These are phyloP conservation scores for Anthrax anthrax DNA, from an alignment of 2,888 invertebrate species.

Conservation along the genomic window DNA sequence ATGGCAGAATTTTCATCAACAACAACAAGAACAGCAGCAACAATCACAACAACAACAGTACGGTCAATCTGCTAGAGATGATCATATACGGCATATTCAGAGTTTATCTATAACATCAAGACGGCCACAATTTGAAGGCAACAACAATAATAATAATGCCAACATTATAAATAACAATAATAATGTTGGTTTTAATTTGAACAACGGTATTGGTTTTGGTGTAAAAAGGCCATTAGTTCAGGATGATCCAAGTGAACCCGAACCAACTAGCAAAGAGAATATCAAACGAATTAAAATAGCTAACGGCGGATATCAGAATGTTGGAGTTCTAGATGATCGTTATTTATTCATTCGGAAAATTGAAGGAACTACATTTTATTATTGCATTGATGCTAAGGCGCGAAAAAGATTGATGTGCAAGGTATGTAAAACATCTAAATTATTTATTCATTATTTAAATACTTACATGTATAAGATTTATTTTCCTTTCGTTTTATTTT, in stretches of 20 bases:
- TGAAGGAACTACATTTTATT: slow-evolving; percentile 3
- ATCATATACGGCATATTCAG: no score
- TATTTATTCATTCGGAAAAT: slow-evolving; percentile 1
- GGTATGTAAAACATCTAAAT: slow-evolving; percentile 5
- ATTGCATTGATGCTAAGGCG: slow-evolving; percentile 7
- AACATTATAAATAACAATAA: no score
- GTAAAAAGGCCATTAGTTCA: neutral
- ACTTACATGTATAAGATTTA: no score
- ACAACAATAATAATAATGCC: neutral
- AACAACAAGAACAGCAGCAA: neutral
- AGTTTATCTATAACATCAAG: no score
- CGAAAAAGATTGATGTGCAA: slow-evolving; percentile 6
- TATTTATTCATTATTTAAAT: no score
- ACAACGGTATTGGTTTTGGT: neutral
- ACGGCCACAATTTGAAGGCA: no score
- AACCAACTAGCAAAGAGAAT: neutral
- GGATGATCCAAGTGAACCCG: neutral
- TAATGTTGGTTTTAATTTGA: no score
- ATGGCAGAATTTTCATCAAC: neutral
- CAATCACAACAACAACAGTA: neutral
- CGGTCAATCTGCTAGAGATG: neutral
- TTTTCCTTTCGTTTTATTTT: no score
- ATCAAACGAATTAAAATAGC: neutral
- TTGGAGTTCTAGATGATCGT: neutral
- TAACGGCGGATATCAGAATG: neutral